Evolutionary conservation across 2,797 vertebrate genomes (phyloP), one percentile per base, ranked within the genome.

Genomic region (Nyctalus aviator): DNA sequence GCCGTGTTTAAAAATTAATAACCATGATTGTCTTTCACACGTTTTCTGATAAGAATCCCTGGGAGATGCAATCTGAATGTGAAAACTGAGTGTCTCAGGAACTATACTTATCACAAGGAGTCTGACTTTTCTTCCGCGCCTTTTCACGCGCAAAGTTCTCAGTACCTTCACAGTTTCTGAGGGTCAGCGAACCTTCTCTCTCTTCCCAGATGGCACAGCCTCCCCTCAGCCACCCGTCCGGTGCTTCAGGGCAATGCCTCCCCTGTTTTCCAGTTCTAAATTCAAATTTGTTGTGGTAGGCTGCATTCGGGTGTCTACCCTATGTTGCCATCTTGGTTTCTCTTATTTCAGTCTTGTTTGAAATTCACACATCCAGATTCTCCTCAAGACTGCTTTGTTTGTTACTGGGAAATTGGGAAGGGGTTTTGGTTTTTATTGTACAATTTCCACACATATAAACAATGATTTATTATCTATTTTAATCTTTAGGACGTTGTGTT

Each of bases 1-100:
- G 8, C 5, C 17, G 53, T 77, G 20, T 72, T 76, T 72, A 81
- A 20, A 8, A 79, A 94, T 64, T 92, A 79, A 90, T 87, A 79
- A n/a, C 13, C 14, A 57, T 83, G 5, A 75, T 93, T 87, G 57
- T 64, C 57, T 95, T 68, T 32, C 71, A 5, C 4, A 64, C 21
- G 2, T 82, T 89, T 77, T 84, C 18, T 83, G 59, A 32, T 66
- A 48, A 48, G 30, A 66, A 48, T 32, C 32, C 0, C 32, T 85
- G 20, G 15, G 27, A 64, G 14, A 75, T 75, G 6, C 10, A 68
- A 46, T 57, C 20, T 14, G 18, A 87, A 79, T 68, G 1, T 9
- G 72, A 66, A 87, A 76, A 32, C 11, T 1, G 55, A 37, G 8
- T 10, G 55, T 73, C 25, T 88, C 44, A 85, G 81, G 18, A 78